Base-by-base conservation (phyloP, 2,888 invertebrate species). In the Trissonchulus latispiculum region DNA sequence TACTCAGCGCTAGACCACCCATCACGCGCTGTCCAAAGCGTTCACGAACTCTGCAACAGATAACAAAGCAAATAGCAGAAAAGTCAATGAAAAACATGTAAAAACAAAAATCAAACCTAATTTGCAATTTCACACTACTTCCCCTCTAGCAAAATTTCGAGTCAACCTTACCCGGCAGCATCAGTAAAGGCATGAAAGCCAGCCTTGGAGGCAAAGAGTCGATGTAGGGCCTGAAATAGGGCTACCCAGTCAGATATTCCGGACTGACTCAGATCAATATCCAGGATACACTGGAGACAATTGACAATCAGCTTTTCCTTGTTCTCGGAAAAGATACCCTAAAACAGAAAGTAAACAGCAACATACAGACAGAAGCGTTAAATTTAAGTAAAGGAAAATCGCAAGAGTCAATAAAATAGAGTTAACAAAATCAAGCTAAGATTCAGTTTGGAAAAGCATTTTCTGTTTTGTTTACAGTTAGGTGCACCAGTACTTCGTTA, bases 141-240 rank as follows among this genome's bases (percentile, higher is more conserved):
- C 23, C 48, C 48, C 8, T 48, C 23, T 8, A 48, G 23, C 8
- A 48, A 48, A 48, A 23, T 23, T 15, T 15, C 8, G 8, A 15
- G 48, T 23, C 48, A 8, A 8, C 36, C 80, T 76, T 84, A 92
- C 91, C 92, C 92, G 70, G 90, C 88, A 76, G 95, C 86, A 76
- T 90, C 89, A 15, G 95, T 95, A 83, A 97, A 96, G 1, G 95
- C 93, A 37, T 93, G 91, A 84, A 96, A 99, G 1, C 99, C 99
- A 67, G 95, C 93, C 88, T 97, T 99, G 79, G 95, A 96, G 0
- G 97, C 97, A 73, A 97, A 91, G 23, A 99, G 86, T 78, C 99
- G 86, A 36, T 96, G 87, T 71, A 99, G 84, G 15, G 94, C 94
- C 82, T 96, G 96, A 85, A 69, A 29, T n/a, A 69, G 28, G n/a